These are phyloP conservation scores for Panagrolaimus sp. DNA, from an alignment of 1,140 invertebrate genomes.

Conservation along the genomic window DNA sequence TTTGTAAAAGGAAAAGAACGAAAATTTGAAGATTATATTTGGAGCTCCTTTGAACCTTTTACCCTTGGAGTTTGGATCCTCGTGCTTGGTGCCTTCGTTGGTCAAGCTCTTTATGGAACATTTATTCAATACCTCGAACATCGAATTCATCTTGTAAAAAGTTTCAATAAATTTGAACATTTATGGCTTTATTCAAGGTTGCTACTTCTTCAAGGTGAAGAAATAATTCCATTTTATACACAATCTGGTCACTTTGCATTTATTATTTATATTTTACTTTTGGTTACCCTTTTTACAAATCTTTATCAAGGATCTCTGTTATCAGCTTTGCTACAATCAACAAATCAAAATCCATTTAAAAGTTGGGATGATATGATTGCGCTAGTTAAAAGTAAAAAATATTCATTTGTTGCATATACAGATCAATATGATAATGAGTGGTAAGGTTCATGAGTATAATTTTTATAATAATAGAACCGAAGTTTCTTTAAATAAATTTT, in stretches of 20 bases:
- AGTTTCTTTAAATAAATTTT: too few species aligned
- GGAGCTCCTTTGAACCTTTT: too few species aligned
- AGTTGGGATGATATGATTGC: background rate
- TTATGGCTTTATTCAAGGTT: background rate
- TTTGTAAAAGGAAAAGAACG: too few species aligned
- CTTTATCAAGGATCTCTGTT: background rate
- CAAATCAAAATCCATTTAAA: background rate
- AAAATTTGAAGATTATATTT: too few species aligned
- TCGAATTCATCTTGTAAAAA: too few species aligned
- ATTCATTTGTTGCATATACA: background rate
- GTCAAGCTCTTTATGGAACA: too few species aligned
- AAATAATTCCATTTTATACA: background rate
- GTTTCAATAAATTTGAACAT: background rate
- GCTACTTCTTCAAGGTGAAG: background rate
- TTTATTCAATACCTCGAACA: too few species aligned
- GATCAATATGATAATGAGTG: background rate
- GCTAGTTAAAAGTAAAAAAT: background rate
- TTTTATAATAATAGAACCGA: too few species aligned
- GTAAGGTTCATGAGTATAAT: too few species aligned
- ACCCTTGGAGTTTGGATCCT: too few species aligned
- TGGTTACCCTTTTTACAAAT: background rate
- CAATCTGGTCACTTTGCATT: background rate
- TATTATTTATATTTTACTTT: background rate
- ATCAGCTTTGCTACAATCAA: background rate
- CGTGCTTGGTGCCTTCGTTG: too few species aligned